Conservation (phyloP, 2,797 vertebrate genomes). For the Notolepis coatsorum region DNA sequence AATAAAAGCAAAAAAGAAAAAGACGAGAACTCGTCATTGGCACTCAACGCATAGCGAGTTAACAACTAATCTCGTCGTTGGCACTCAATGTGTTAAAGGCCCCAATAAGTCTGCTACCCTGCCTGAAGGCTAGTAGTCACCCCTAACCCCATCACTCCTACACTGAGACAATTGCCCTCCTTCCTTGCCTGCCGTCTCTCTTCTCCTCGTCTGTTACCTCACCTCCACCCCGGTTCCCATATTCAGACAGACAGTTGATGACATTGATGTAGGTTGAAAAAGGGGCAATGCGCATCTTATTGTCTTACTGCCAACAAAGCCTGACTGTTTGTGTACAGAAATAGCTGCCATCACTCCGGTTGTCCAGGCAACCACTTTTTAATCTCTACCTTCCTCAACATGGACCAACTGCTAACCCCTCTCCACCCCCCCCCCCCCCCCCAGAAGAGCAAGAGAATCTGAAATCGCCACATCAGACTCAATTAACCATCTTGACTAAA, state of each 20-base stretch:
- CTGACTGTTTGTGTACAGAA: not conserved
- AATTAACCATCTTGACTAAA: not conserved
- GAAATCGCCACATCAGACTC: not conserved
- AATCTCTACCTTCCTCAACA: not conserved
- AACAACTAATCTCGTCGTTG: too few relatives aligned
- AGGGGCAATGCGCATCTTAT: not conserved
- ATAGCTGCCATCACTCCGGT: constrained; percentile 10
- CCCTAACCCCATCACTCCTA: constrained; percentile 20
- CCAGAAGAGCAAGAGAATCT: not conserved
- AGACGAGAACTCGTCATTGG: too few relatives aligned
- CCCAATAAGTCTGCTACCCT: constrained; percentile 22
- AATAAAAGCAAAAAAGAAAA: too few relatives aligned
- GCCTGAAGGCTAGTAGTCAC: constrained; percentile 7
- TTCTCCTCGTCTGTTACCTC: not conserved
- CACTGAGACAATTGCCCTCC: not conserved
- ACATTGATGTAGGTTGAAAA: not conserved
- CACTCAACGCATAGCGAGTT: too few relatives aligned
- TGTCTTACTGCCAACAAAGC: constrained; percentile 4
- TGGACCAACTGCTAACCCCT: too few relatives aligned
- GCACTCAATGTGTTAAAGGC: too few relatives aligned
- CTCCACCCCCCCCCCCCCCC: too few relatives aligned
- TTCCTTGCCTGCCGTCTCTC: not conserved
- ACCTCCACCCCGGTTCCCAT: not conserved
- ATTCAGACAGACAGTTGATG: not conserved
- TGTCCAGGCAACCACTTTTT: not conserved